Conservation (phyloP, 2,113 vertebrate species). For the Leiothrix lutea region DNA sequence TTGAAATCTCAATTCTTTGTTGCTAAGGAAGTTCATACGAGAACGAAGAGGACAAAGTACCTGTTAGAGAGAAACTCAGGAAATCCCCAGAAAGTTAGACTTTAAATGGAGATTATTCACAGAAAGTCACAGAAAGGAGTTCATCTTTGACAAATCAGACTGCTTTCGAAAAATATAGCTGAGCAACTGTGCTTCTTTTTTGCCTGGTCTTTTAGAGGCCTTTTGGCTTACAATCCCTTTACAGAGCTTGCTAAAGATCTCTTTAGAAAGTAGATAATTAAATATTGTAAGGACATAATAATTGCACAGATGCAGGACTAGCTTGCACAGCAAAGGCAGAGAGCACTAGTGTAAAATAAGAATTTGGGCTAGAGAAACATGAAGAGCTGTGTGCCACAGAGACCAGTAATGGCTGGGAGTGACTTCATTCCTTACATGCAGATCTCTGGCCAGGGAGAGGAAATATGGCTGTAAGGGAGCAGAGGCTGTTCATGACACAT, state of each 20-base stretch:
- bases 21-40: background rate
- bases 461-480: background rate
- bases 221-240: background rate
- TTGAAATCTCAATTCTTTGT: background rate
- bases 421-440: constrained; percentile 17
- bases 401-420: constrained; percentile 30
- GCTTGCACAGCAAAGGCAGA: background rate
- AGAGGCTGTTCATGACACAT: constrained; percentile 2
- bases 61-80: background rate
- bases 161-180: background rate
- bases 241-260: background rate
- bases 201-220: background rate
- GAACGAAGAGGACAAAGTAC: background rate
- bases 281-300: background rate
- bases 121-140: background rate
- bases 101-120: background rate
- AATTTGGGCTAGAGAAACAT: background rate
- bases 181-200: background rate
- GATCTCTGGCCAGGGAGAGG: background rate
- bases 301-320: background rate
- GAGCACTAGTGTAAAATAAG: background rate
- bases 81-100: background rate
- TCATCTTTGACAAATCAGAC: background rate
- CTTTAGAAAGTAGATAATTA: background rate
- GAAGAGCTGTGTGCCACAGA: background rate